phyloP scores from a whole-genome alignment of 2,888 invertebrate species.

The Octonoba sinensis region DNA sequence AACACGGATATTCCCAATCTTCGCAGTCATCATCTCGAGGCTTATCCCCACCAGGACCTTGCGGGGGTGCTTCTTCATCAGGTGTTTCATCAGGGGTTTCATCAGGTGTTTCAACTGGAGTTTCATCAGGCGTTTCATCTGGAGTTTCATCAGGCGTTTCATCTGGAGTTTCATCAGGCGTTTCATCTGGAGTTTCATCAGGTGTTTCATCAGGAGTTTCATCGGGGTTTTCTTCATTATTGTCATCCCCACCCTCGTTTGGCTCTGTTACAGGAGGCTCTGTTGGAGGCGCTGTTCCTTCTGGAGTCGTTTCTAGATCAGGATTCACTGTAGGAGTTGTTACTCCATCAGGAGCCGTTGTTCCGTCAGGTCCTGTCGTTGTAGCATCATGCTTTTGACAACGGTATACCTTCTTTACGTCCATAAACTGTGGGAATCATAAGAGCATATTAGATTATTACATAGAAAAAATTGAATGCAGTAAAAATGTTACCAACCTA shows the following conservation, averaged over 20 bases:
- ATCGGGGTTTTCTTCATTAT: background rate
- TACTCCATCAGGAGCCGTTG: background rate
- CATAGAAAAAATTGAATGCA: no score
- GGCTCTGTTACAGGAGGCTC: constrained; percentile 2
- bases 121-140: background rate
- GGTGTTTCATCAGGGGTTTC: background rate
- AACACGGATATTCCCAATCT: constrained; percentile 32
- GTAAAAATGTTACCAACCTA: no score
- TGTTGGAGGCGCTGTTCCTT: background rate
- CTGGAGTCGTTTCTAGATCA: background rate
- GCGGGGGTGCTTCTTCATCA: background rate
- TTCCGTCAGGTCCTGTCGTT: background rate
- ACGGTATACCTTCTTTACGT: no score
- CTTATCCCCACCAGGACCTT: constrained; percentile 30
- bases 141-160: constrained; percentile 1
- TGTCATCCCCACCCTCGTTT: background rate
- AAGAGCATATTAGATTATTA: no score
- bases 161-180: background rate
- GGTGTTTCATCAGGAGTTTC: constrained; percentile 2
- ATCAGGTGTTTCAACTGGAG: background rate
- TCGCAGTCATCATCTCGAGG: constrained; percentile 43
- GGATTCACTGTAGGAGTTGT: background rate
- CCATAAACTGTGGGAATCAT: no score
- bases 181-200: constrained; percentile 4
- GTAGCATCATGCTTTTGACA: constrained; percentile 6